Evolutionary conservation across 1,140 invertebrate genomes (phyloP), one percentile per base, ranked within the genome.

Genomic region (Calliopsis andreniformis): DNA sequence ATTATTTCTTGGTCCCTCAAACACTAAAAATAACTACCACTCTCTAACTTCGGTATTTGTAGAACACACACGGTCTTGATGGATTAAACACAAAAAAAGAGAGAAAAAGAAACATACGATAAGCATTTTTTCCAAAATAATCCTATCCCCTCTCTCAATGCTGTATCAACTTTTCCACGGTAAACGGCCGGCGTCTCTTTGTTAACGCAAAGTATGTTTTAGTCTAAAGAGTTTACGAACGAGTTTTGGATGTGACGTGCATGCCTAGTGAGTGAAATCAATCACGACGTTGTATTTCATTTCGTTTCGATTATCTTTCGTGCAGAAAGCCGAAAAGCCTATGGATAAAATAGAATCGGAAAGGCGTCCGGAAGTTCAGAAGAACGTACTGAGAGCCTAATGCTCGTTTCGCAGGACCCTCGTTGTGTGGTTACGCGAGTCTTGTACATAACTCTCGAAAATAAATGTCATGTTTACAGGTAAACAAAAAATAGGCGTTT

Each of bases 391-490:
- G 49, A 73, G 58, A 68, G 70, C 70, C 51, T 79, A 70, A 62
- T 42, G 68, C 66, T 68, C 67, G 39, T 55, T 64, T 49, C 30
- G 23, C 67, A 63, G 43, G 23, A 59, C 43, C 47, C 56, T 78
- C 51, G 51, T 51, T 78, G 35, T 67, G 56, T 68, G 69, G 45
- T 47, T 53, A 55, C 68, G 67, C 47, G 70, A 76, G 62, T 66
- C 71, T 76, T 66, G 58, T 76, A 79, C 42, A 67, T 79, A 67
- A 79, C 45, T 61, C 58, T 62, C 58, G 58, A 70, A n/a, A 80
- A 77, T 68, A 70, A 80, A 70, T 80, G 78, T 79, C 75, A 78
- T 80, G 55, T 78, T 73, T 55, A 76, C 66, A 76, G 73, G 53
- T 69, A 61, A n/a, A n/a, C n/a, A n/a, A n/a, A n/a, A 58, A 49